These are phyloP conservation scores for Lasiommata megera DNA, from an alignment of 2,888 invertebrate species.

Conservation along the genomic window DNA sequence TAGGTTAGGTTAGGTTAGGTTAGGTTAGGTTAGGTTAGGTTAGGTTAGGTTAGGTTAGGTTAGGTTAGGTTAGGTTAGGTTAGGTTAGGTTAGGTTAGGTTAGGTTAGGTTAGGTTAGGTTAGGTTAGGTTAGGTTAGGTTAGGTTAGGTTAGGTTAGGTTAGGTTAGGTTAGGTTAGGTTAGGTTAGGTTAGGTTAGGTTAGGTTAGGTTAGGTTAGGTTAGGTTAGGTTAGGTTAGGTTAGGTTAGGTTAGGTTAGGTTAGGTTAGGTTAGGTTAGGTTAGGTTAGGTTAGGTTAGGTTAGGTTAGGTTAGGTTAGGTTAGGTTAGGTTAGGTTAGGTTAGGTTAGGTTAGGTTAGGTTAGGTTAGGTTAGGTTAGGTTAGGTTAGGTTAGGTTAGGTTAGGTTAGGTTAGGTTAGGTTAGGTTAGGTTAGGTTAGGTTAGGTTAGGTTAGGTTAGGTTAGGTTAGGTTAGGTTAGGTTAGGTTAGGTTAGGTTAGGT, in stretches of 20 bases:
- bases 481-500: slow-evolving; percentile 35
- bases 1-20: slow-evolving; percentile 21
- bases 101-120: neutral
- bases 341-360: neutral
- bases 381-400: slow-evolving; percentile 3
- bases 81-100: slow-evolving; percentile 1
- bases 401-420: slow-evolving; percentile 29
- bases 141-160: slow-evolving; percentile 3
- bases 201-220: slow-evolving; percentile 2
- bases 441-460: slow-evolving; percentile 29
- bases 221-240: slow-evolving; percentile 14
- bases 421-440: slow-evolving; percentile 31
- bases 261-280: slow-evolving; percentile 3
- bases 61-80: slow-evolving; percentile 2
- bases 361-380: slow-evolving; percentile 1
- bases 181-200: slow-evolving; percentile 3
- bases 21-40: slow-evolving; percentile 2
- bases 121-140: slow-evolving; percentile 2
- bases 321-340: neutral
- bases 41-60: slow-evolving; percentile 2
- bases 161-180: neutral
- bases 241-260: slow-evolving; percentile 1
- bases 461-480: slow-evolving; percentile 27
- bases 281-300: slow-evolving; percentile 3
- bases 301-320: slow-evolving; percentile 3